Evolutionary conservation across 1,140 invertebrate genomes (phyloP), one percentile per base, ranked within the genome.

Genomic region (Diuraphis noxia): DNA sequence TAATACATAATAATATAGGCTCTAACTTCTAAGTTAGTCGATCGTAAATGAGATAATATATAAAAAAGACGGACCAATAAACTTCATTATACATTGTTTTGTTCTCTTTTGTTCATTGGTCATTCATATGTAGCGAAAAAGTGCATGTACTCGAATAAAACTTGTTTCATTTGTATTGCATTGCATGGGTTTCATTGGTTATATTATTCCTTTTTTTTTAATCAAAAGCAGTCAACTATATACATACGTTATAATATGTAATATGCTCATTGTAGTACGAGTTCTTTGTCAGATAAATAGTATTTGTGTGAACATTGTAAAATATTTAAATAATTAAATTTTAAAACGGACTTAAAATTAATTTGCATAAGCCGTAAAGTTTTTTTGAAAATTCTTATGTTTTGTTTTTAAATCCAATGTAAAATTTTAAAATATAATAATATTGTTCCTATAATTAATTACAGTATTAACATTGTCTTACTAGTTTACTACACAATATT

Each of bases 141-240:
- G 6, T 79, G 19, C 23, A 40, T 82, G 23, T 82, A 82, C 13
- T 10, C 13, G 40, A 86, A 52, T 23, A 86, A 52, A 86, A 52
- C 85, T 52, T n/a, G 34, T 86, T 86, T 86, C 41, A 23, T 49
- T 86, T 52, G 19, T 86, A 52, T 52, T 86, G 43, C 82, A 46
- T 85, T 86, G 21, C 46, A 86, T 8, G n/a, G 46, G 46, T 23
- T 86, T 86, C 85, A 25, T 8, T 86, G 23, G 46, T 36, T 52
- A 25, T 34, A 30, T 86, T 52, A 36, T 52, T 38, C 52, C 36
- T 41, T 82, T 82, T 43, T 34, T 86, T 86, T 86, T 52, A 86
- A 49, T 86, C 38, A 86, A 86, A 52, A 38, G 46, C 30, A 38
- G 9, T 36, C n/a, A 19, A 86, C 43, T 85, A 43, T 8, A 79